Base-by-base conservation (phyloP, 2,888 invertebrate genomes). In the Leistus spinibarbis region DNA sequence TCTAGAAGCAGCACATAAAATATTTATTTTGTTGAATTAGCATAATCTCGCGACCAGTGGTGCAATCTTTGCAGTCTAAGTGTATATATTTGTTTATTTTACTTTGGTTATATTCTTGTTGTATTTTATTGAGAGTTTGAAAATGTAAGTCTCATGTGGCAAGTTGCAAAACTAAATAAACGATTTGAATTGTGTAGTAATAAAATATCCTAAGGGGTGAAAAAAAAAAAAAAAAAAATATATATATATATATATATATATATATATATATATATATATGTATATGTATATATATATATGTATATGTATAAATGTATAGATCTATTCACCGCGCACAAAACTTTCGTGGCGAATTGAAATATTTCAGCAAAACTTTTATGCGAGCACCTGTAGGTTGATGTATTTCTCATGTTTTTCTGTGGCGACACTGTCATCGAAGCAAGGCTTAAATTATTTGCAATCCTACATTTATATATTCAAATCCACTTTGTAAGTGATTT, bases 121-220 rank as follows among this genome's bases (percentile, higher is more conserved):
- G n/a, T 73, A 53, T 73, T 75, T 75, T 75, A 75, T 75, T 63
- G 69, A 75, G 69, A 75, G 75, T 75, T 75, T 73, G 24, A 40
- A 75, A 75, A 75, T 75, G 63, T 75, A 68, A 68, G 75, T 75
- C 75, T 69, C 75, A 69, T 64, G 75, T 75, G 75, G 75, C 75
- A 75, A 75, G 27, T 75, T 75, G 63, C n/a, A 64, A 75, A 75
- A 75, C 75, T 75, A 75, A 75, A 75, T 69, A 75, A 75, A 63
- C 75, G 75, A 75, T 75, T 75, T 75, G 75, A 75, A 75, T 75
- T 68, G 75, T 69, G 62, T 69, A 69, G 63, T 69, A 75, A 75
- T 75, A 75, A 75, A 75, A 75, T 75, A 75, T 68, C 75, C 75
- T 69, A 69, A 67, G 75, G 75, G 63, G 63, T 56, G 56, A 54